Conservation (phyloP, 2,888 invertebrate genomes). For the Drosophila villosipedis region DNA sequence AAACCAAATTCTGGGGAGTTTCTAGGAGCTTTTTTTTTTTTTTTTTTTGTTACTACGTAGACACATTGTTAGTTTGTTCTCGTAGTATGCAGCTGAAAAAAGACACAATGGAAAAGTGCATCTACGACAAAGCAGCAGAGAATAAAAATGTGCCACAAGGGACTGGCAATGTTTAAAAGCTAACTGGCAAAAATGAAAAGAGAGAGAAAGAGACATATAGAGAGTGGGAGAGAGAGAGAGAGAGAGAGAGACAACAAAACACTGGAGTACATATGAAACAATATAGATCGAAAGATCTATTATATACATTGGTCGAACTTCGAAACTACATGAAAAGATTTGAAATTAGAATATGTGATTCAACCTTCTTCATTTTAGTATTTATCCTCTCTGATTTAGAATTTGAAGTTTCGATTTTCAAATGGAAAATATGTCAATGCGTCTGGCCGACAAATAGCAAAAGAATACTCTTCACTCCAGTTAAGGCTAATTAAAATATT, state of each 20-base stretch:
- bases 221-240: not conserved
- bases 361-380: not conserved
- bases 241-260: not conserved
- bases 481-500: not conserved
- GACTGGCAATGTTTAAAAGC: conserved; percentile 53
- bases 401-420: not conserved
- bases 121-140: conserved; percentile 15
- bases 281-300: not conserved
- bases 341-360: not conserved
- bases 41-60: conserved; percentile 34
- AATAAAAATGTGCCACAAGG: conserved; percentile 72
- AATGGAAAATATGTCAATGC: not conserved
- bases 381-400: not conserved
- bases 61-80: conserved; percentile 61
- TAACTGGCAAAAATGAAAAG: conserved; percentile 29
- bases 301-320: not conserved
- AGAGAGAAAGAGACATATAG: not conserved
- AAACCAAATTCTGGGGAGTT: conserved; percentile 7
- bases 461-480: not conserved
- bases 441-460: not conserved
- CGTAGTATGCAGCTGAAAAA: conserved; percentile 70
- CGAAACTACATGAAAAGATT: not conserved
- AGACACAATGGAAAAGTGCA: conserved; percentile 35
- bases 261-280: not conserved
- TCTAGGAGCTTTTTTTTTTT: not conserved